Conservation (phyloP, 2,113 vertebrate genomes). For the Hassar affinis region DNA sequence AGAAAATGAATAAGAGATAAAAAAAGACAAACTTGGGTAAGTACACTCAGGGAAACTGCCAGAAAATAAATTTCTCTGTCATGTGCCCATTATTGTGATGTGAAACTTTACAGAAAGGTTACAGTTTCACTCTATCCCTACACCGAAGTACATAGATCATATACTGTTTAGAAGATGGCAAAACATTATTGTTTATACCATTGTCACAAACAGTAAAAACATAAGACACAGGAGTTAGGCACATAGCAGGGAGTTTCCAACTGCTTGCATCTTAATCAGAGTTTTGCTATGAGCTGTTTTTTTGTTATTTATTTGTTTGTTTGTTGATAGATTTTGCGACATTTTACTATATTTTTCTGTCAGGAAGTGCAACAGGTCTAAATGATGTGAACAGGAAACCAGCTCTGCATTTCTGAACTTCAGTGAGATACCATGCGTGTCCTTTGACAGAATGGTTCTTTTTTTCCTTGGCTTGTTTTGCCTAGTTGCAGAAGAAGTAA, state of each 20-base stretch:
- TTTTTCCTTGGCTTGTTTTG: not conserved
- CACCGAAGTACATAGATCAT: not conserved
- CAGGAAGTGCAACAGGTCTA: not conserved
- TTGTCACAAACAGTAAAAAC: not conserved
- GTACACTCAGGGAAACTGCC: not conserved
- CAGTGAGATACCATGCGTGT: not conserved
- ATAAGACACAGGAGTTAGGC: not conserved
- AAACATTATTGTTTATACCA: not conserved
- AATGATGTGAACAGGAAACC: constrained; percentile 4
- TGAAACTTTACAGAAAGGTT: not conserved
- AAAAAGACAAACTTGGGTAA: not conserved
- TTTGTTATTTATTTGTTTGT: too few species aligned
- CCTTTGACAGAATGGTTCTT: not conserved
- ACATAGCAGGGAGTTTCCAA: not conserved
- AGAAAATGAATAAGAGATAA: not conserved
- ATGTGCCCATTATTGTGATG: not conserved
- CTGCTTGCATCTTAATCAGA: not conserved
- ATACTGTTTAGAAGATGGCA: not conserved
- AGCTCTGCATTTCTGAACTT: not conserved
- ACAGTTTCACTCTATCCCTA: not conserved
- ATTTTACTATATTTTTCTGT: not conserved
- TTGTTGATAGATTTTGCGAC: not conserved
- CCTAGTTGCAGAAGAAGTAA: not conserved
- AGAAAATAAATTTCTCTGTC: not conserved
- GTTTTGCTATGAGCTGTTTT: not conserved